These are phyloP conservation scores for Eristalinus aeneus DNA, from an alignment of 2,888 invertebrate genomes.

Conservation along the genomic window DNA sequence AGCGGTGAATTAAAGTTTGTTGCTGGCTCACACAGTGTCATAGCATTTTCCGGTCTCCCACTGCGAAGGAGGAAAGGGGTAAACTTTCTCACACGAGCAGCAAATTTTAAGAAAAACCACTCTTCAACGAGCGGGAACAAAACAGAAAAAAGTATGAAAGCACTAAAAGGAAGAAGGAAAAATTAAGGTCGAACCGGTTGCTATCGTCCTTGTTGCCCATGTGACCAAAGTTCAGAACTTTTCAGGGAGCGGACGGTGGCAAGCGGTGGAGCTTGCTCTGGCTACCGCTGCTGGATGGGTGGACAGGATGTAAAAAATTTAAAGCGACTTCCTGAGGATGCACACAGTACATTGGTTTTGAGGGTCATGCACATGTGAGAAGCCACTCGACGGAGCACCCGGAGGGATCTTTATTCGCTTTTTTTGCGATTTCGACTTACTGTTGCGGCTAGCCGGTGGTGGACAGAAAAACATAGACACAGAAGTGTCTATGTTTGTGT, in stretches of 20 bases:
- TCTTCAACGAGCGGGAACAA: slow-evolving; percentile 37
- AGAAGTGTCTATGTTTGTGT: slow-evolving; percentile 2
- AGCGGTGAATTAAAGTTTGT: slow-evolving; percentile 62
- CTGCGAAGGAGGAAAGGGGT: background rate
- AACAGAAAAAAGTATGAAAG: slow-evolving; percentile 8
- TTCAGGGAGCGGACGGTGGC: slow-evolving; percentile 13
- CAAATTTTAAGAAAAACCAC: slow-evolving; percentile 22
- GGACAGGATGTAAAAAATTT: slow-evolving; percentile 65
- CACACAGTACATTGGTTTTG: slow-evolving; percentile 41
- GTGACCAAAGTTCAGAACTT: slow-evolving; percentile 57
- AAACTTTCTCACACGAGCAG: slow-evolving; percentile 47
- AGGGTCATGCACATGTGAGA: slow-evolving; percentile 53
- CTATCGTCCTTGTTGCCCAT: slow-evolving; percentile 44
- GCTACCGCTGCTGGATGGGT: slow-evolving; percentile 16
- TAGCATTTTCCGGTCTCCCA: background rate
- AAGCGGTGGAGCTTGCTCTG: slow-evolving; percentile 31
- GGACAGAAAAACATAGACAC: slow-evolving; percentile 34
- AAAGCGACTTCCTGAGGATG: slow-evolving; percentile 67
- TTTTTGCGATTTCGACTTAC: slow-evolving; percentile 20
- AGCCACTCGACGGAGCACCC: slow-evolving; percentile 14
- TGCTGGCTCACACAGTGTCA: slow-evolving; percentile 6
- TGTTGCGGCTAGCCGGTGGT: slow-evolving; percentile 45
- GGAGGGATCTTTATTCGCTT: slow-evolving; percentile 13
- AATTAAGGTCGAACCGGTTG: slow-evolving; percentile 69
- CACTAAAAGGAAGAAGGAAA: slow-evolving; percentile 52